Base-by-base conservation (phyloP, 1,140 invertebrate species). In the Drosophila sp. region DNA sequence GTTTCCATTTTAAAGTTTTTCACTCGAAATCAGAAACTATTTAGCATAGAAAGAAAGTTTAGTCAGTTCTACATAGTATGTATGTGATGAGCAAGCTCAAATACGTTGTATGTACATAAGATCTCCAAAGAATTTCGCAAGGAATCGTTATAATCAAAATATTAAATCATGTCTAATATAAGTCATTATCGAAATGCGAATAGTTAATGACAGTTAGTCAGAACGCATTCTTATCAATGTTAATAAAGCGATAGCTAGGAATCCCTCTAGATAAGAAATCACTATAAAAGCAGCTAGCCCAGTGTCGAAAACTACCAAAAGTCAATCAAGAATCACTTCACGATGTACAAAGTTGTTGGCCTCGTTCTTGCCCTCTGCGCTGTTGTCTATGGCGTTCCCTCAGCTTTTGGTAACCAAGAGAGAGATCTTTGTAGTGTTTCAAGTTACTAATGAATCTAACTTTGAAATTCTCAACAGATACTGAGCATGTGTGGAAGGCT, bases 261-360 rank as follows among this genome's bases (percentile, higher is more conserved):
- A 32, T 25, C 17, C 25, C 25, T 50, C 44, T 1, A 23, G 73
- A 76, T 76, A 76, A 76, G 33, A 17, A 11, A 65, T 41, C 8
- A 33, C 54, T 76, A 76, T 76, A 76, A 76, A 76, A 76, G 66
- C 44, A 56, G 25, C 23, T 6, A 11, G 8, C 35, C 17, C 27
- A 60, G 55, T 10, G 30, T 58, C 56, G 8, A 23, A 35, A 70
- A 40, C 7, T n/a, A 47, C 33, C 63, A 57, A 64, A 56, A 70
- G 23, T 10, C 35, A 40, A 58, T 5, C 47, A 44, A 44, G 4
- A 60, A 30, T 54, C n/a, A 10, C 35, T 23, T 56, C 56, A 41
- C 50, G 17, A 76, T 76, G 74, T 65, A 61, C 55, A 76, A 76
- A 76, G 38, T 40, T 6, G 60, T 8, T 56, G 64, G 72, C 29